phyloP scores from a whole-genome alignment of 92 coral and sea anemone species.

The Bergia puertoricense region DNA sequence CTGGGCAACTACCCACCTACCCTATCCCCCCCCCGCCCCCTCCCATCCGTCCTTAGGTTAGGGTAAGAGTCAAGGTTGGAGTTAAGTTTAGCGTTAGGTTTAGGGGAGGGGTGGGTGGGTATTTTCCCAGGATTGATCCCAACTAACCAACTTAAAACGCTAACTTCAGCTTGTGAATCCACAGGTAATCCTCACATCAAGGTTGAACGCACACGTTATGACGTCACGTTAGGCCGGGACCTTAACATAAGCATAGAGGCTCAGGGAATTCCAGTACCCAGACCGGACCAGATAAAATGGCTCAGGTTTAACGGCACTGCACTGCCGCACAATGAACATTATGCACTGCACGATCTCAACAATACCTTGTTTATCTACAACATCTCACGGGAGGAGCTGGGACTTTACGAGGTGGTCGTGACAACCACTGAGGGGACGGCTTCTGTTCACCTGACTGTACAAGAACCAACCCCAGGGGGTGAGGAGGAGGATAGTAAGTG shows the following conservation, averaged over 20 bases:
- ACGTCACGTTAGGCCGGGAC: slow-evolving; percentile 16
- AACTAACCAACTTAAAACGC: neutral
- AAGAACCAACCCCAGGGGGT: neutral
- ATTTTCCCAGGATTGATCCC: neutral
- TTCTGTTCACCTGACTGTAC: slow-evolving; percentile 10
- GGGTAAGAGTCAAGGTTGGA: too few relatives aligned
- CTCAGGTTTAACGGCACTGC: slow-evolving; percentile 20
- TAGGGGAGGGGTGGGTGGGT: too few relatives aligned
- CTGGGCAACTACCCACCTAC: too few relatives aligned
- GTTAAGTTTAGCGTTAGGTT: too few relatives aligned
- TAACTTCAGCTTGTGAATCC: neutral
- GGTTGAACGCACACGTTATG: slow-evolving; percentile 29
- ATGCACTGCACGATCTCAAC: slow-evolving; percentile 10
- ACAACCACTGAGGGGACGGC: slow-evolving; percentile 18
- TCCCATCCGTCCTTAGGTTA: too few relatives aligned
- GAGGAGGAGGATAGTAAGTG: slow-evolving; percentile 23
- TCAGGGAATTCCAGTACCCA: slow-evolving; percentile 28
- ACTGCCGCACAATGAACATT: neutral
- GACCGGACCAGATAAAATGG: slow-evolving; percentile 31
- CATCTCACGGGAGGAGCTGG: slow-evolving; percentile 28
- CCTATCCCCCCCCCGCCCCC: too few relatives aligned
- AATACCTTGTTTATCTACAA: slow-evolving; percentile 20
- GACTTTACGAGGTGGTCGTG: slow-evolving; percentile 20
- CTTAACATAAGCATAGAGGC: slow-evolving; percentile 26
- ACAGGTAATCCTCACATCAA: slow-evolving; percentile 26